A percentile compares a stretch with the other conserved stretches of the same genome.
Evolutionary conservation across 1,140 invertebrate species (phyloP).

Genomic region (Drosophila insularis): DNA sequence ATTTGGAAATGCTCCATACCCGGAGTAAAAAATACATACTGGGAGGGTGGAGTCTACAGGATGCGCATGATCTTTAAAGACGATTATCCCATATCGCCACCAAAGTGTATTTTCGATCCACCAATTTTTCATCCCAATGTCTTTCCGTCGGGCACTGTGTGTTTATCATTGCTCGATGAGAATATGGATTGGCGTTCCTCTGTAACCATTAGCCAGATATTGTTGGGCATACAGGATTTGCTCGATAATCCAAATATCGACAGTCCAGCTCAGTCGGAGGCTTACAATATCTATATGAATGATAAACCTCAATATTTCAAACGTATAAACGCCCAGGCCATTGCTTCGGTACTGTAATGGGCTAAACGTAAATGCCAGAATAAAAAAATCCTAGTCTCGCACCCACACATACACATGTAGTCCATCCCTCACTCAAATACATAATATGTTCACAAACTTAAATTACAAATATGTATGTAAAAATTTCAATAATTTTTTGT

Average conservation of each 20-base stretch:
- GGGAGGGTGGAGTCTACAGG: constrained; percentile 99
- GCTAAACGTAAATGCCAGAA: too few species aligned
- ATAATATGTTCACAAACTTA: too few species aligned
- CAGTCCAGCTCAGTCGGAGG: constrained; percentile 99
- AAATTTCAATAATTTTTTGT: too few species aligned
- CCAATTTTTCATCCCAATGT: constrained; percentile 99
- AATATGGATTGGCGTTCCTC: constrained; percentile 99
- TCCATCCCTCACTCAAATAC: too few species aligned
- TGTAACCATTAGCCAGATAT: constrained; percentile 99
- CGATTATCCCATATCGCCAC: constrained; percentile 99
- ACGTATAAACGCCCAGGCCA: constrained; percentile 96
- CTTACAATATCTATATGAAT: constrained; percentile 99
- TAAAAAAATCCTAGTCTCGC: too few species aligned
- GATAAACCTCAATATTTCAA: constrained; percentile 99
- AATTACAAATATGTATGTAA: too few species aligned
- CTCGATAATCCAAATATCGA: constrained; percentile 99
- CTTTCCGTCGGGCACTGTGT: constrained; percentile 99
- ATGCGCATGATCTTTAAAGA: constrained; percentile 99
- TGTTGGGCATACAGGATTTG: constrained; percentile 99
- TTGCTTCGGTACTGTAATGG: constrained; percentile 89
- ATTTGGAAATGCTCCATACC: constrained; percentile 99
- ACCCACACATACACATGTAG: too few species aligned
- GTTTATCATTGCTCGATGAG: constrained; percentile 98
- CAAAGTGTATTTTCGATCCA: constrained; percentile 99
- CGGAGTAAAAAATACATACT: constrained; percentile 98